Conservation (phyloP, 64 coral and sea anemone species). For the Dendronephthya gigantea region DNA sequence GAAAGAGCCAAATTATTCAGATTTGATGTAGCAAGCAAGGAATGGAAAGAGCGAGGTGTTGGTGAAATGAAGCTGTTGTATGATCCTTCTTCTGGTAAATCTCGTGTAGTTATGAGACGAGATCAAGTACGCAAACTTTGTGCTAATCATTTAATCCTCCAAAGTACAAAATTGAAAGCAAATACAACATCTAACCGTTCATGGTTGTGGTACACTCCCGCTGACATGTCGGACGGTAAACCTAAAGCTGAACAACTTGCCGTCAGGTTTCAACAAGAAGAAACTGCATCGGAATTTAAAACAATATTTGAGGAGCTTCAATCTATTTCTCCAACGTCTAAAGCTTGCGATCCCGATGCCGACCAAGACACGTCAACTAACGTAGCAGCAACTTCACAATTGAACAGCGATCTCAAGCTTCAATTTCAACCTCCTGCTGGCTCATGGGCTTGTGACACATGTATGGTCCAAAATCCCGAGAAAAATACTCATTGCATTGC, state of each 20-base stretch:
- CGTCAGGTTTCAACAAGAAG: conserved; percentile 66
- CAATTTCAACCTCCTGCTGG: conserved; percentile 20
- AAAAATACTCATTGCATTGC: conserved; percentile 19
- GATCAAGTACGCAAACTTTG: conserved; percentile 87
- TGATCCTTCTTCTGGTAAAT: conserved; percentile 29
- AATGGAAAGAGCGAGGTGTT: conserved; percentile 86
- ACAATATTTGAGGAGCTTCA: conserved; percentile 74
- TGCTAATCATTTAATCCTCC: conserved; percentile 79
- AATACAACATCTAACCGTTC: conserved; percentile 44
- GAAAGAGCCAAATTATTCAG: neutral
- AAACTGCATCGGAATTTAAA: conserved; percentile 58
- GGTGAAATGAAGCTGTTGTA: conserved; percentile 73
- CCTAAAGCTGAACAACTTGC: conserved; percentile 78
- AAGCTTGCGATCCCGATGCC: neutral
- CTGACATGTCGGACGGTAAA: conserved; percentile 70
- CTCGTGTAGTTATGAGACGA: conserved; percentile 82
- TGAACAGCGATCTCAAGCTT: neutral
- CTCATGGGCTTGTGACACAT: conserved; percentile 40
- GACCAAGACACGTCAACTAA: neutral
- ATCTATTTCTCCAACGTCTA: conserved; percentile 8
- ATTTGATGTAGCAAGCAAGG: conserved; percentile 22
- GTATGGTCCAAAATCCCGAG: conserved; percentile 25
- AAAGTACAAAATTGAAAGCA: conserved; percentile 60
- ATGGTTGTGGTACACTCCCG: conserved; percentile 61
- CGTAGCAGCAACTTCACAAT: neutral